Conservation (phyloP, 2,888 invertebrate genomes). For the Drosophila cognata region DNA sequence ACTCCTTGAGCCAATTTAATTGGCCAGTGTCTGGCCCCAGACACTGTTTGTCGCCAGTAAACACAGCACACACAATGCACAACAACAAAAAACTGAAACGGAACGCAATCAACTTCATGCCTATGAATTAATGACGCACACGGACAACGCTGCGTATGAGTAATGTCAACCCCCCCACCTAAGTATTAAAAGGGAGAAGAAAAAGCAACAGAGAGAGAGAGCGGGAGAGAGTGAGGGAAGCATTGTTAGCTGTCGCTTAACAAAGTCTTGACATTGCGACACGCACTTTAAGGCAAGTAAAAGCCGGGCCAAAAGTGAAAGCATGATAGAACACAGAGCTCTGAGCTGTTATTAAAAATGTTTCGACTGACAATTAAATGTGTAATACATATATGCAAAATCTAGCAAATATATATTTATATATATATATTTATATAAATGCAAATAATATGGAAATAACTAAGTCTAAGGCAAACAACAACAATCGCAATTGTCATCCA, state of each 20-base stretch:
- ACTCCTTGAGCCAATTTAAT: slow-evolving; percentile 73
- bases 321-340: background rate
- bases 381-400: background rate
- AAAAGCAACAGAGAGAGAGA: background rate
- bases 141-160: slow-evolving; percentile 52
- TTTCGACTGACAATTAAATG: background rate
- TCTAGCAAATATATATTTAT: background rate
- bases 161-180: slow-evolving; percentile 31
- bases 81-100: slow-evolving; percentile 42
- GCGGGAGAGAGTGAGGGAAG: background rate
- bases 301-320: background rate
- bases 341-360: background rate
- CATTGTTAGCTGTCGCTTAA: background rate
- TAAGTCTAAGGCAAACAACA: background rate
- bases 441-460: too few relatives aligned
- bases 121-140: slow-evolving; percentile 74
- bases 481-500: background rate
- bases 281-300: background rate
- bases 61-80: background rate
- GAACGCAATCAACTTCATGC: slow-evolving; percentile 74
- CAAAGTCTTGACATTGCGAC: slow-evolving; percentile 12
- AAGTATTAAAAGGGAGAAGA: background rate
- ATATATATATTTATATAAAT: background rate
- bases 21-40: slow-evolving; percentile 62
- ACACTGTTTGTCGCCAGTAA: slow-evolving; percentile 19